These are phyloP conservation scores for Argyrosomus regius DNA, from an alignment of 2,797 vertebrate species.

Conservation along the genomic window DNA sequence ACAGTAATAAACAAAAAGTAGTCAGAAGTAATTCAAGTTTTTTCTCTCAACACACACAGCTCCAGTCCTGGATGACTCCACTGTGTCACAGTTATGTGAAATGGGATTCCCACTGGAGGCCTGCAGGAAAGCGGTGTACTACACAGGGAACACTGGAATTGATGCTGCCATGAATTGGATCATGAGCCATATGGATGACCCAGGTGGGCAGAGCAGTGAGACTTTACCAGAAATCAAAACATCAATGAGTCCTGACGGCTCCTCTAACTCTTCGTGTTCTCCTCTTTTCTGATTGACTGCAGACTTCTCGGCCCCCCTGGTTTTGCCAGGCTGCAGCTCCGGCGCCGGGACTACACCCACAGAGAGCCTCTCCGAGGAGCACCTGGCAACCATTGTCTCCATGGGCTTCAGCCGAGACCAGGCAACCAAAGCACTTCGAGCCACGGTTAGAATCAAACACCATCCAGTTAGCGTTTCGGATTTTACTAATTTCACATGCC, in stretches of 20 bases:
- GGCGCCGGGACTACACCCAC: conserved; percentile 86
- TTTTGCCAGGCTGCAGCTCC: conserved; percentile 94
- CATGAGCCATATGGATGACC: conserved; percentile 98
- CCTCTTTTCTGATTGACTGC: conserved; percentile 57
- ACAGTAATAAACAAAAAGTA: no score
- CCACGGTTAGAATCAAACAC: conserved; percentile 88
- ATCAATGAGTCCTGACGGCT: background rate
- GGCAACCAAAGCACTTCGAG: conserved; percentile 94
- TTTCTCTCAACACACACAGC: conserved; percentile 81
- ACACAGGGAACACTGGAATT: conserved; percentile 96
- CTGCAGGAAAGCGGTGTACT: conserved; percentile 98
- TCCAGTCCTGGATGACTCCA: conserved; percentile 95
- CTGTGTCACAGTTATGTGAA: conserved; percentile 96
- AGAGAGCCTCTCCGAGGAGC: conserved; percentile 93
- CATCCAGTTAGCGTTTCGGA: background rate
- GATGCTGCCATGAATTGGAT: conserved; percentile 99
- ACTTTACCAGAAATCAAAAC: conserved; percentile 7
- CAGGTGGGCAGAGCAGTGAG: conserved; percentile 86
- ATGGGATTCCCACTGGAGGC: conserved; percentile 99
- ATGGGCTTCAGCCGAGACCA: conserved; percentile 99
- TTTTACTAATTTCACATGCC: conserved; percentile 21
- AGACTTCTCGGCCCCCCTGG: conserved; percentile 96
- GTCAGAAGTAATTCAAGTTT: conserved; percentile 52
- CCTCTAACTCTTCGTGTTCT: conserved; percentile 3
- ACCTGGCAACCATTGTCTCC: conserved; percentile 95